Conservation (phyloP, 2,797 vertebrate species). For the Serranus cabrilla region DNA sequence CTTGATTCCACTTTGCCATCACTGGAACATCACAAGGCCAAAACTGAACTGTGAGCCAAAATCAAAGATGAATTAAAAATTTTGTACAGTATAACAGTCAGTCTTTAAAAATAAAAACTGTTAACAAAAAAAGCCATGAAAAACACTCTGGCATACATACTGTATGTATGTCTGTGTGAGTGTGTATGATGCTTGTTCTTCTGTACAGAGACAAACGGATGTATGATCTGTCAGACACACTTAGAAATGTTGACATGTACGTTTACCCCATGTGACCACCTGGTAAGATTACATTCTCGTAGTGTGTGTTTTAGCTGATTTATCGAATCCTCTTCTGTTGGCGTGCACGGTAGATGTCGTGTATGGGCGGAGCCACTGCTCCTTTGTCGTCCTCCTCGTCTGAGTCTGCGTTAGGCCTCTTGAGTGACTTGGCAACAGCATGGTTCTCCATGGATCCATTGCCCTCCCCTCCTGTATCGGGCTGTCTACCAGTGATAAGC, state of each 20-base stretch:
- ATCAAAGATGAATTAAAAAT: constrained; percentile 85
- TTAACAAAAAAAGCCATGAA: constrained; percentile 72
- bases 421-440: constrained; percentile 91
- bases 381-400: constrained; percentile 99
- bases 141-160: constrained; percentile 64
- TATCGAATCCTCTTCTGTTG: constrained; percentile 99
- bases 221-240: constrained; percentile 52
- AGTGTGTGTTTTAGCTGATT: constrained; percentile 54
- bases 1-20: constrained; percentile 72
- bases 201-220: constrained; percentile 63
- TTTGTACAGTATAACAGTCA: constrained; percentile 88
- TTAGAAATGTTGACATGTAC: constrained; percentile 48
- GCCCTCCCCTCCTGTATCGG: constrained; percentile 91
- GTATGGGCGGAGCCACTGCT: constrained; percentile 94
- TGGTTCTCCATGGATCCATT: constrained; percentile 96
- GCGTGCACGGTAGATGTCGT: constrained; percentile 97
- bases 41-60: constrained; percentile 78
- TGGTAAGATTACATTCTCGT: constrained; percentile 74
- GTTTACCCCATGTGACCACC: constrained; percentile 44
- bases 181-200: constrained; percentile 41
- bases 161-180: constrained; percentile 40
- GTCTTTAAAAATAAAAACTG: constrained; percentile 90
- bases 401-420: constrained; percentile 96
- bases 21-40: constrained; percentile 82
- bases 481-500: constrained; percentile 93